Conservation (phyloP, 2,797 vertebrate genomes). For the Mus minutoides region DNA sequence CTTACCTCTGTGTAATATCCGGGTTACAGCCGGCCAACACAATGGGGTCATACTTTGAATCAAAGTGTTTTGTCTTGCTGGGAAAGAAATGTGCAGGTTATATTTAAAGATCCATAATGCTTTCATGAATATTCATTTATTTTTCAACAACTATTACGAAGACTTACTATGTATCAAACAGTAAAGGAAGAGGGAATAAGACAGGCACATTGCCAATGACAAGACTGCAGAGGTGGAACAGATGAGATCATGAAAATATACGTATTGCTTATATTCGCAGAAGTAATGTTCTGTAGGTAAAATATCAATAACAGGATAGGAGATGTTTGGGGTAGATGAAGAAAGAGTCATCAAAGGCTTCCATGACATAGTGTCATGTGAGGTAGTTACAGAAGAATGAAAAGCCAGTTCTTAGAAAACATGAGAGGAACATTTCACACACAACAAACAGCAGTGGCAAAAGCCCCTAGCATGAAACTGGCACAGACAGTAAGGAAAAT, state of each 20-base stretch:
- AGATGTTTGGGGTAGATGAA: not conserved
- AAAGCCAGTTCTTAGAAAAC: not conserved
- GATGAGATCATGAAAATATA: not conserved
- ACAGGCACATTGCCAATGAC: not conserved
- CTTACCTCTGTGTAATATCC: conserved; percentile 13
- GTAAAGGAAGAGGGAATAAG: not conserved
- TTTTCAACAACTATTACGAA: not conserved
- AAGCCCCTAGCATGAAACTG: not conserved
- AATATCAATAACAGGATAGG: not conserved
- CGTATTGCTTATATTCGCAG: not conserved
- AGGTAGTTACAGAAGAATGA: not conserved
- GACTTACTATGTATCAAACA: not conserved
- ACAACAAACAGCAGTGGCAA: not conserved
- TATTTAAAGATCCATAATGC: conserved; percentile 8
- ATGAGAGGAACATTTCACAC: not conserved
- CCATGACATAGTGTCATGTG: not conserved
- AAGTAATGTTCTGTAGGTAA: not conserved
- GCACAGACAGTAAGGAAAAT: not conserved
- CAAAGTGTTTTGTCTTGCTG: not conserved
- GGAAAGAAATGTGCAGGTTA: not conserved
- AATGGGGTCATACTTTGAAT: not conserved
- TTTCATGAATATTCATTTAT: not conserved
- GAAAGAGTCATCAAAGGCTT: not conserved
- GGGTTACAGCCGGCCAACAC: not conserved
- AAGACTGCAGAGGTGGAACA: not conserved